Evolutionary conservation across 2,113 vertebrate genomes (phyloP), one percentile per base, ranked within the genome.

Genomic region (Phylloscopus trochiloides): DNA sequence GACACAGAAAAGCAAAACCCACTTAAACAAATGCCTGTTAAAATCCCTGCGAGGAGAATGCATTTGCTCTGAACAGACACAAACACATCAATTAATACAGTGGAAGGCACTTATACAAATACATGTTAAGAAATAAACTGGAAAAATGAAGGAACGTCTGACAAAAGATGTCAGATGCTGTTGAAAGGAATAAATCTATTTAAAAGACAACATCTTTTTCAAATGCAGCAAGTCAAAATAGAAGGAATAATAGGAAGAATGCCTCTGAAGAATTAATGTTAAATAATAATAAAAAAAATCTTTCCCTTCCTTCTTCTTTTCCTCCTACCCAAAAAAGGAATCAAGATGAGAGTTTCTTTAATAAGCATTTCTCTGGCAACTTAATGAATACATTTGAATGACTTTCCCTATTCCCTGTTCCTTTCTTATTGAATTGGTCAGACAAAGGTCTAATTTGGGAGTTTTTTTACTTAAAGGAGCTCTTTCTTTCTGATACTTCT

Each of bases 51-150:
- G 96, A 96, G 97, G 85, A 97, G 97, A 93, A 96, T 94, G 93
- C 90, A 92, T 97, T 97, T 95, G 70, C 90, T 92, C 92, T 86
- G 77, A 97, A 82, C 90, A 96, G 96, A 97, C 95, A 97, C 96
- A 98, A 98, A 98, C 97, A 97, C 87, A 94, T 96, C 97, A 97
- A 98, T 97, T 98, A 97, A 97, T 98, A 97, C 96, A 97, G 95
- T 94, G 95, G 96, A 97, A 98, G 97, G 87, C 96, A 97, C 96
- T 98, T 98, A 98, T 98, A 98, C 96, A 97, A 97, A 98, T 98
- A 98, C 93, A 96, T 52, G 97, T 94, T 97, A 95, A 94, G 92
- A 96, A 97, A 96, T 93, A 97, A 95, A 92, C 54, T 88, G 90
- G 68, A 81, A 94, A 96, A 97, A 95, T 92, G 89, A 96, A 91